Evolutionary conservation across 2,888 invertebrate species (phyloP).

Genomic region (Chamaedrilus cognettii): DNA sequence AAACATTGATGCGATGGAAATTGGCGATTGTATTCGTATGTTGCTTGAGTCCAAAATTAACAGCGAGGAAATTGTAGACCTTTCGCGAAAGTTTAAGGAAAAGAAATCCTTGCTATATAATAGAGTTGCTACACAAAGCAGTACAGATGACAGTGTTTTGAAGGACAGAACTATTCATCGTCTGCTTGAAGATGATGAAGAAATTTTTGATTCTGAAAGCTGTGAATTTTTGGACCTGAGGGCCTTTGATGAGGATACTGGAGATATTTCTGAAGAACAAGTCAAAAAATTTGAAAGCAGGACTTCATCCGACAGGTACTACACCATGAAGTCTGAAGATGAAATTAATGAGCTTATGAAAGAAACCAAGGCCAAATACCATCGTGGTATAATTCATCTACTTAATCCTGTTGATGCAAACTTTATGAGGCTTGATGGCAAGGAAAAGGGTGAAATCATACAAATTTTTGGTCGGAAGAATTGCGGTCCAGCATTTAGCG

Average conservation of each 20-base stretch:
- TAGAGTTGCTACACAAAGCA: background rate
- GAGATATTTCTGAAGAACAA: no score
- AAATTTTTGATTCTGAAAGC: background rate
- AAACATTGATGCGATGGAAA: slow-evolving; percentile 1
- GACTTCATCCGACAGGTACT: background rate
- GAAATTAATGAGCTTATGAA: background rate
- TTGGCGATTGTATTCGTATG: no score
- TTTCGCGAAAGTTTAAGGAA: background rate
- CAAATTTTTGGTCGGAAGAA: slow-evolving; percentile 26
- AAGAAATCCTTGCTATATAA: background rate
- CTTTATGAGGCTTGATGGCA: background rate
- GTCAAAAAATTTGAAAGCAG: background rate
- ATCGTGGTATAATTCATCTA: no score
- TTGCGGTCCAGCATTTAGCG: slow-evolving; percentile 28
- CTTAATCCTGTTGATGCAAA: no score
- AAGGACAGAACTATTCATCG: no score
- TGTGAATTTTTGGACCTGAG: background rate
- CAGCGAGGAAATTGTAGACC: no score
- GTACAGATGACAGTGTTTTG: no score
- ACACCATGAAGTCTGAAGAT: background rate
- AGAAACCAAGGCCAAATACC: background rate
- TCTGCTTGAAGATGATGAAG: background rate
- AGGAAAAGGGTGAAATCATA: slow-evolving; percentile 10
- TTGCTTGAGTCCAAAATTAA: no score
- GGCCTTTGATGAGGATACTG: background rate